A percentile compares a stretch with the other conserved stretches of the same genome.
These are phyloP conservation scores for Mesocentrotus franciscanus DNA, from an alignment of 53 echinoderm and acorn worm genomes.

Conservation along the genomic window DNA sequence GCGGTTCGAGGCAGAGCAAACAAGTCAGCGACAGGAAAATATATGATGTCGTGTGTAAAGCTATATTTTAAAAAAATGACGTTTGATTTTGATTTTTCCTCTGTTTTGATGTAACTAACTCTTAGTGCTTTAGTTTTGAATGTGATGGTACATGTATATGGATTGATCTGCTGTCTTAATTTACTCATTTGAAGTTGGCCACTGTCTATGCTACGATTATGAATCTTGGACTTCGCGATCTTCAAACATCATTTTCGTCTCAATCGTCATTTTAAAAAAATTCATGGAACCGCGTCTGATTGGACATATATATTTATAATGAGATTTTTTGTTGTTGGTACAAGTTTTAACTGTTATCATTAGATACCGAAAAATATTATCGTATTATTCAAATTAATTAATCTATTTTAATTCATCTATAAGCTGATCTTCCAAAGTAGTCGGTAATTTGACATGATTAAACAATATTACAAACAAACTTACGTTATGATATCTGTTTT, in stretches of 20 bases:
- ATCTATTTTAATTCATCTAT: not conserved
- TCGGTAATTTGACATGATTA: not conserved
- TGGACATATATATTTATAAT: too few relatives aligned
- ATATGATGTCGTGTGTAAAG: not conserved
- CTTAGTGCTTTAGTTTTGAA: not conserved
- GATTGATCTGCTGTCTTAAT: too few relatives aligned
- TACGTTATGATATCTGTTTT: not conserved
- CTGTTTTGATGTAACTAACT: not conserved
- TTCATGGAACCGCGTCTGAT: too few relatives aligned
- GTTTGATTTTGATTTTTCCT: not conserved
- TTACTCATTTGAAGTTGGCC: too few relatives aligned
- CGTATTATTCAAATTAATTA: too few relatives aligned
- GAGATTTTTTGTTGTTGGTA: too few relatives aligned
- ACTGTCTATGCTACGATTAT: too few relatives aligned
- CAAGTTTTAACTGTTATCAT: too few relatives aligned
- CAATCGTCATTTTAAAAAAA: too few relatives aligned
- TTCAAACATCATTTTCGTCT: too few relatives aligned
- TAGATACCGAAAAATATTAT: too few relatives aligned
- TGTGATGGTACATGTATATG: not conserved
- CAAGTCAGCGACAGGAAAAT: slow-evolving; percentile 29
- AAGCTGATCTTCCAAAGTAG: not conserved
- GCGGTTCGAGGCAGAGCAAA: slow-evolving; percentile 28
- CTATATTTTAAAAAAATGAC: not conserved
- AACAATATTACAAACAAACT: not conserved
- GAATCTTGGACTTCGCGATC: too few relatives aligned